A percentile compares a stretch with the other conserved stretches of the same genome.
phyloP scores from a whole-genome alignment of 2,113 vertebrate genomes.

The Heterochromis multidens region DNA sequence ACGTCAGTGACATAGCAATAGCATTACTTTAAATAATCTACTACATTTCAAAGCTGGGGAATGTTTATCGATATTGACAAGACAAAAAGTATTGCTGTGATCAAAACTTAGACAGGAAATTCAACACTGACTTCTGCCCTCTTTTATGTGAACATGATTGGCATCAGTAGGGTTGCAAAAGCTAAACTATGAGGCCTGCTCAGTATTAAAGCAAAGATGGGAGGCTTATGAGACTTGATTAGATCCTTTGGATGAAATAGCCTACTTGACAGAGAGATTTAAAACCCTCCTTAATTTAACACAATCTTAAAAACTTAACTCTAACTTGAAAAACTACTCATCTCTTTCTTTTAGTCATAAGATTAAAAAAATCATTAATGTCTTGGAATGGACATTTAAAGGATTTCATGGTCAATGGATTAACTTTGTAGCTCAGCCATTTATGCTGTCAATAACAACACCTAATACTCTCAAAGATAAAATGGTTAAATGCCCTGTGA shows the following conservation, averaged over 20 bases:
- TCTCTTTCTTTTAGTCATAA: constrained; percentile 13
- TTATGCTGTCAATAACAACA: not conserved
- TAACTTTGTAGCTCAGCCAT: not conserved
- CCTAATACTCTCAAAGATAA: not conserved
- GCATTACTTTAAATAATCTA: not conserved
- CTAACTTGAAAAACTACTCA: not conserved
- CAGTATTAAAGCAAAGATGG: constrained; percentile 33
- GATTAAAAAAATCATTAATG: not conserved
- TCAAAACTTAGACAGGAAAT: not conserved
- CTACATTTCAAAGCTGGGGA: not conserved
- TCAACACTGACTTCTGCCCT: not conserved
- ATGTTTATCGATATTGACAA: not conserved
- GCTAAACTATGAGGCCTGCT: constrained; percentile 16
- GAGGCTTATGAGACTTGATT: constrained; percentile 44
- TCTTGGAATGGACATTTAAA: not conserved
- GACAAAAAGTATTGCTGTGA: not conserved
- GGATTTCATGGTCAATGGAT: not conserved
- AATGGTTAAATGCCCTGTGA: not conserved
- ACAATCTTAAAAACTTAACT: constrained; percentile 10
- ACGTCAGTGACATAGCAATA: not conserved
- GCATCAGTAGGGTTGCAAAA: not conserved
- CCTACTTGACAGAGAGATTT: constrained; percentile 42
- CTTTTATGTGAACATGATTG: constrained; percentile 29
- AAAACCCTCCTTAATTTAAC: constrained; percentile 20
- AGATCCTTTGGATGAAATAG: constrained; percentile 42